Evolutionary conservation across 2,113 vertebrate genomes (phyloP), one percentile per base, ranked within the genome.

Genomic region (Merops nubicus): DNA sequence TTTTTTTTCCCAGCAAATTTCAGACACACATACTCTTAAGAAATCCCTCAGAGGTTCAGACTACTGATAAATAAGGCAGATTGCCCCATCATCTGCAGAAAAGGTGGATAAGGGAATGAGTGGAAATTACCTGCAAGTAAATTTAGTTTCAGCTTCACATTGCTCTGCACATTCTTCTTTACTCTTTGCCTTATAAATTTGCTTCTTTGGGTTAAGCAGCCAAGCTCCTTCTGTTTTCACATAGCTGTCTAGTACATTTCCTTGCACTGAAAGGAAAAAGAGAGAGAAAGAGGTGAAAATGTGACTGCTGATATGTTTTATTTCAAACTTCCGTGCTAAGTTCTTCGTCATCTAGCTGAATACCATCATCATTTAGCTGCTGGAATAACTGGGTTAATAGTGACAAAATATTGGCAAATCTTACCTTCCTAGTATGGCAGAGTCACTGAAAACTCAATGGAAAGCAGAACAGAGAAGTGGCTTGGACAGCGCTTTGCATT

Each of bases 151-250:
- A n/a, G 8, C 50, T 91, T 97, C 96, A 85, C 96, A 97, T 43
- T 2, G 79, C 38, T 97, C 80, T 0, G 94, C 96, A 72, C 96
- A 97, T 75, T 97, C 95, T 92, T 96, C 94, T 9, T 95, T n/a
- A 56, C 76, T 96, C 31, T 70, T 95, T 81, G 91, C 14, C 51
- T 9, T 96, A 36, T 97, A 96, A 75, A 29, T 19, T 56, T 97
- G 38, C 31, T 89, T 87, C 76, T 59, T 91, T 51, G 89, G 21
- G n/a, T 87, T 93, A 25, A 97, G 94, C 64, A 97, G 72, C 96
- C 96, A 96, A 93, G 96, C 95, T 69, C 96, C 96, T 31, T 97
- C 94, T 81, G 96, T 96, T 81, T 22, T 96, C 73, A 96, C 96
- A 59, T 97, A 97, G 51, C 2, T 23, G 26, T 97, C 96, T 48